Percentiles rank a stretch among this genome's conserved stretches.
phyloP scores from a whole-genome alignment of 2,113 vertebrate genomes.

The Corvus hawaiiensis region DNA sequence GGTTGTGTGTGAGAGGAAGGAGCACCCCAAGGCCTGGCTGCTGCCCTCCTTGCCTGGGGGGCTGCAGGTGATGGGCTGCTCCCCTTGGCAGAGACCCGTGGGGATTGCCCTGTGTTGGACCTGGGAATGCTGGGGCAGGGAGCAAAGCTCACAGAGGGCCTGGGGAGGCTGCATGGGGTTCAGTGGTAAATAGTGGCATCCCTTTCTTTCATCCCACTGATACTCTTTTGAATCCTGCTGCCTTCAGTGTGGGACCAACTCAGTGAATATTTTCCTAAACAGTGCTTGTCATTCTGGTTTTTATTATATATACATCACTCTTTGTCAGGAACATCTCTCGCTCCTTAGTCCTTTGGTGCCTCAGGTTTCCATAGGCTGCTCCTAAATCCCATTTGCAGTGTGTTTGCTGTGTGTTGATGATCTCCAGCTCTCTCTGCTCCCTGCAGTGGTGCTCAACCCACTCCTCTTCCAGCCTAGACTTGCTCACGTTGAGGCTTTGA shows the following conservation, averaged over 20 bases:
- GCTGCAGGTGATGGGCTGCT: not conserved
- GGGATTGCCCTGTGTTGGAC: rapidly evolving
- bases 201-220: not conserved
- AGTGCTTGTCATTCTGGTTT: not conserved
- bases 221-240: not conserved
- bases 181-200: not conserved
- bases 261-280: not conserved
- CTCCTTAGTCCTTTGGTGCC: not conserved
- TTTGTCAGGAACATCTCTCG: not conserved
- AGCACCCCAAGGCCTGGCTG: not conserved
- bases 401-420: not conserved
- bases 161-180: not conserved
- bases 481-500: not conserved
- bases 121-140: not conserved
- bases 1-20: not conserved
- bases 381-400: not conserved
- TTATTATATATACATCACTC: not conserved
- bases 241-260: not conserved
- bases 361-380: not conserved
- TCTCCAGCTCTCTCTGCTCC: not conserved
- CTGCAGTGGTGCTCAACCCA: not conserved
- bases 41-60: not conserved
- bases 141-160: not conserved
- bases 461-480: not conserved
- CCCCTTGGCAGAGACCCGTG: rapidly evolving